Conservation (phyloP, 2,888 invertebrate genomes). For the Perizoma affinitatum region DNA sequence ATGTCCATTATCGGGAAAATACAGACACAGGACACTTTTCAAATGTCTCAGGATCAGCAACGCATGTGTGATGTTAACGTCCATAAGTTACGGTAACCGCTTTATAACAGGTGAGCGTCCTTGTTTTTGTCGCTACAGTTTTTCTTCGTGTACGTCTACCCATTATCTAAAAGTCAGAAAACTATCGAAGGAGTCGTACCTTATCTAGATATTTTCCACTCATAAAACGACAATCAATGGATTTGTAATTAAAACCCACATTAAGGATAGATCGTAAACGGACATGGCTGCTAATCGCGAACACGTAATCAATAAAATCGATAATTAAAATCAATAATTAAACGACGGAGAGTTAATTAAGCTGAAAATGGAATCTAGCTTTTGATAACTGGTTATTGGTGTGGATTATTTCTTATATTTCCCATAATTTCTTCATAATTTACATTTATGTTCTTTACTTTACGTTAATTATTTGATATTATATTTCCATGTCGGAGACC, state of each 20-base stretch:
- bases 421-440: background rate
- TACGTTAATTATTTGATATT: too few relatives aligned
- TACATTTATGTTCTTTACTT: too few relatives aligned
- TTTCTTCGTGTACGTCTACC: too few relatives aligned
- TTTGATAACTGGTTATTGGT: slow-evolving; percentile 41
- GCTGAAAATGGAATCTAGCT: slow-evolving; percentile 77
- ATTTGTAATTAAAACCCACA: slow-evolving; percentile 72
- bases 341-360: slow-evolving; percentile 76
- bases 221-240: slow-evolving; percentile 68
- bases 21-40: too few relatives aligned
- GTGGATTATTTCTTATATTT: slow-evolving; percentile 12
- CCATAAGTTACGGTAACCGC: too few relatives aligned
- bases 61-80: too few relatives aligned
- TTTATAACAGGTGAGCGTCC: too few relatives aligned
- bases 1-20: too few relatives aligned
- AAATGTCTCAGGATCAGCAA: too few relatives aligned
- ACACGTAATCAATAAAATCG: slow-evolving; percentile 78
- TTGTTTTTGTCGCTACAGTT: too few relatives aligned
- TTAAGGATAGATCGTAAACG: slow-evolving; percentile 70
- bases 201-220: slow-evolving; percentile 31
- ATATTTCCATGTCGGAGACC: too few relatives aligned
- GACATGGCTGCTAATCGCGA: slow-evolving; percentile 80
- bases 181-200: slow-evolving; percentile 7
- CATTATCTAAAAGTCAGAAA: slow-evolving; percentile 7
- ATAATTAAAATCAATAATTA: slow-evolving; percentile 80